phyloP scores from a whole-genome alignment of 2,888 invertebrate species.

The Ennomos fuscantarius region DNA sequence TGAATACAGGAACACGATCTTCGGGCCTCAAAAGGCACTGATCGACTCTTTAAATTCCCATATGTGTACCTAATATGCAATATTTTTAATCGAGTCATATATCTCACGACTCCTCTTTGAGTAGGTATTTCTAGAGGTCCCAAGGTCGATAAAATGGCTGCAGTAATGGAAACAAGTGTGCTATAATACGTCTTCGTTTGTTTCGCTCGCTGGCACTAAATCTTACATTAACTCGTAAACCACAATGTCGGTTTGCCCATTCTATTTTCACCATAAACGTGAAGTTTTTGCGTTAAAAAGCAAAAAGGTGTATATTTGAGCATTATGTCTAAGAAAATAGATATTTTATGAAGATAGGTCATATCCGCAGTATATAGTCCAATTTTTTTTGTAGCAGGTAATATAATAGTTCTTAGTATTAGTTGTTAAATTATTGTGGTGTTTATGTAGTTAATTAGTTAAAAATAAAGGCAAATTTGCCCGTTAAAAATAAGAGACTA shows the following conservation, averaged over 20 bases:
- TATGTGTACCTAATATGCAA: too few relatives aligned
- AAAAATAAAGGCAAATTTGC: too few relatives aligned
- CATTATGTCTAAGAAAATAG: conserved; percentile 13
- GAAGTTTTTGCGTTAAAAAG: conserved; percentile 16
- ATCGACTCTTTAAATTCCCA: too few relatives aligned
- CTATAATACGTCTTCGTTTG: conserved; percentile 32
- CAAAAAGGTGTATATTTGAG: background rate
- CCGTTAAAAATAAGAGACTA: too few relatives aligned
- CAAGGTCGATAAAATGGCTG: conserved; percentile 13
- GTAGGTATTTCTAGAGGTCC: background rate
- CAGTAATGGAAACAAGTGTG: conserved; percentile 28
- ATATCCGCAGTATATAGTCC: too few relatives aligned
- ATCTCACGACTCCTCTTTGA: conserved; percentile 4
- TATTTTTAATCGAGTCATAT: too few relatives aligned
- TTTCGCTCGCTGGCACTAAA: conserved; percentile 22
- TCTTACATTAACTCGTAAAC: conserved; percentile 37
- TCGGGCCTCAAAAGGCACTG: too few relatives aligned
- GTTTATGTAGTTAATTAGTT: too few relatives aligned
- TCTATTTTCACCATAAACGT: conserved; percentile 26
- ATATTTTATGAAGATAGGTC: conserved; percentile 19
- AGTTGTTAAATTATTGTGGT: too few relatives aligned
- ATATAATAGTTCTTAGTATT: too few relatives aligned
- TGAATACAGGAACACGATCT: too few relatives aligned
- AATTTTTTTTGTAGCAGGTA: too few relatives aligned
- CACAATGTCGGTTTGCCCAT: conserved; percentile 14